phyloP scores from a whole-genome alignment of 2,113 vertebrate species.

The Mesembrinibis cayennensis region DNA sequence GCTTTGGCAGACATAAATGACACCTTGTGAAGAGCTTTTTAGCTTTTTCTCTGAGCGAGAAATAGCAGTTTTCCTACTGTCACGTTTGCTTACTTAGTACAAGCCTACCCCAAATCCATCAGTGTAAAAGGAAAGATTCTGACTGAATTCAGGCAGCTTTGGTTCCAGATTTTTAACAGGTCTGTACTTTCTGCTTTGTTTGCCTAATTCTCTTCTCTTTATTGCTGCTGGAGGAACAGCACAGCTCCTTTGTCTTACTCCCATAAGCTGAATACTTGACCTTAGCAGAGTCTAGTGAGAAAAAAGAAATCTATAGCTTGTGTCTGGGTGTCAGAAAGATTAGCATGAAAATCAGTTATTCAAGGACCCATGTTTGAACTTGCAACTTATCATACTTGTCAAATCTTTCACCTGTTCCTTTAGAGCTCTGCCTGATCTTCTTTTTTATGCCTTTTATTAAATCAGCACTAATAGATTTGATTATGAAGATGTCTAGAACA shows the following conservation, averaged over 20 bases:
- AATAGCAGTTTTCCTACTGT: background rate
- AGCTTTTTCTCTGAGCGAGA: background rate
- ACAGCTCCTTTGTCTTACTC: background rate
- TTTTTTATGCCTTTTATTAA: background rate
- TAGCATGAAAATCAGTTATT: background rate
- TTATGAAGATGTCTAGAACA: background rate
- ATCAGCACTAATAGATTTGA: background rate
- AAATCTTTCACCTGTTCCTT: background rate
- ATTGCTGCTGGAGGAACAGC: background rate
- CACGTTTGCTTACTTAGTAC: background rate
- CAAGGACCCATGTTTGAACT: background rate
- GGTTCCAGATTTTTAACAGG: background rate
- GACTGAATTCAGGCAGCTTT: background rate
- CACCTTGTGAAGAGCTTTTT: background rate
- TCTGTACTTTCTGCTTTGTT: background rate
- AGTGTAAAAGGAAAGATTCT: background rate
- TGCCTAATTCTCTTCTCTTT: background rate
- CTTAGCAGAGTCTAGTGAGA: background rate
- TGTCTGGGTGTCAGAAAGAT: background rate
- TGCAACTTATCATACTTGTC: background rate
- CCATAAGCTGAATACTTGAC: background rate
- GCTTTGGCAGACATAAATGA: background rate
- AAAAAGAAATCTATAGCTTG: background rate
- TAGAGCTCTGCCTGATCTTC: background rate
- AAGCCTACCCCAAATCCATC: background rate